A percentile compares a stretch with the other conserved stretches of the same genome.
phyloP scores from a whole-genome alignment of 2,113 vertebrate species.

The Dicentrarchus labrax region DNA sequence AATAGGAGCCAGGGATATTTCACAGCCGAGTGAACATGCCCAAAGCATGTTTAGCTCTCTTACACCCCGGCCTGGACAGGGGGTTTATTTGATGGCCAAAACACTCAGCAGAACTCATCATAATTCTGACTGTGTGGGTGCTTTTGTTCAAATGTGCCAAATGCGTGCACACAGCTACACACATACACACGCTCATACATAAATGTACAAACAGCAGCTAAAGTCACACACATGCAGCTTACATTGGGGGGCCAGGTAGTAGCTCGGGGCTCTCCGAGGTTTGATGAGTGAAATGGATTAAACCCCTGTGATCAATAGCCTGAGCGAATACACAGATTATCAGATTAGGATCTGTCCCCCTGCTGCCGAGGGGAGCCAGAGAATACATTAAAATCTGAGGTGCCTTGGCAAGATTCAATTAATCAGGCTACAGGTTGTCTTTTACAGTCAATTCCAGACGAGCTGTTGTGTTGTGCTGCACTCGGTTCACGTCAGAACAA shows the following conservation, averaged over 20 bases:
- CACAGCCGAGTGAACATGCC: conserved; percentile 73
- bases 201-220: conserved; percentile 14
- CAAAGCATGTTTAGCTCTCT: conserved; percentile 69
- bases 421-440: conserved; percentile 72
- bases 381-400: conserved; percentile 75
- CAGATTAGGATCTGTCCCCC: conserved; percentile 79
- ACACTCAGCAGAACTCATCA: conserved; percentile 69
- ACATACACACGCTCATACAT: conserved; percentile 4
- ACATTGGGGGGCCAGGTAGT: conserved; percentile 42
- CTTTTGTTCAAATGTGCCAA: conserved; percentile 49
- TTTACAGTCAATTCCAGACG: conserved; percentile 54
- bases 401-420: conserved; percentile 72
- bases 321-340: conserved; percentile 83
- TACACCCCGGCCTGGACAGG: conserved; percentile 57
- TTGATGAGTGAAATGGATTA: conserved; percentile 79
- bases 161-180: conserved; percentile 16
- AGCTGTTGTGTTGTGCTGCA: conserved; percentile 50
- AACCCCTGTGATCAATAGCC: conserved; percentile 79
- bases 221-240: conserved; percentile 20
- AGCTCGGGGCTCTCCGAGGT: conserved; percentile 66
- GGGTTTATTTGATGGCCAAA: conserved; percentile 72
- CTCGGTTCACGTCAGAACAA: conserved; percentile 51
- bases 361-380: conserved; percentile 66
- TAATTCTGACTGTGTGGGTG: conserved; percentile 57
- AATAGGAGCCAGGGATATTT: conserved; percentile 83